phyloP scores from a whole-genome alignment of 2,888 invertebrate species.

The Rhopalosiphum nymphaeae region DNA sequence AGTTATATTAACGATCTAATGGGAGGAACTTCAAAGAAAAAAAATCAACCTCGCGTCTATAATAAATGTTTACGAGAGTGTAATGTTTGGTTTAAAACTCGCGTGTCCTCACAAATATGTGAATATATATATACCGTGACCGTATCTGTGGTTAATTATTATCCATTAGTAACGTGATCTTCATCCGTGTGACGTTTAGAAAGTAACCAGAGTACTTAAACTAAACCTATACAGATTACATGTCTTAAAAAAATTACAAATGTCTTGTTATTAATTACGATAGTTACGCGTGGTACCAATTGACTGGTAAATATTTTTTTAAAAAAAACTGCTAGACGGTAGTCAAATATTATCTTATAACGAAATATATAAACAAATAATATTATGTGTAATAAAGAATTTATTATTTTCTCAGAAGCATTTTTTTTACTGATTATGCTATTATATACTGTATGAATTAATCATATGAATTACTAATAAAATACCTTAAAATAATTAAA shows the following conservation, averaged over 20 bases:
- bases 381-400: not conserved
- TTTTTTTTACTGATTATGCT: not conserved
- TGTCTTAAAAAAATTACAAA: conserved; percentile 8
- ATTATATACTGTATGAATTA: not conserved
- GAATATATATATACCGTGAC: conserved; percentile 14
- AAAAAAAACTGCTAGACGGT: not conserved
- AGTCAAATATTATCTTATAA: not conserved
- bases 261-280: conserved; percentile 44
- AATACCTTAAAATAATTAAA: not conserved
- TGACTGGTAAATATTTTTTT: not conserved
- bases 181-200: conserved; percentile 58
- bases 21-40: conserved; percentile 41
- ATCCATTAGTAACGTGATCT: conserved; percentile 61
- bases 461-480: not conserved
- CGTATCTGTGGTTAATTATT: conserved; percentile 60
- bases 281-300: conserved; percentile 4
- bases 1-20: conserved; percentile 25
- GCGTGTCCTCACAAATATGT: conserved; percentile 29
- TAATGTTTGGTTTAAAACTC: conserved; percentile 52
- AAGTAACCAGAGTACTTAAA: conserved; percentile 57
- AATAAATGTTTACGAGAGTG: conserved; percentile 45
- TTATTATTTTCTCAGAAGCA: not conserved
- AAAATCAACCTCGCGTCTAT: conserved; percentile 48
- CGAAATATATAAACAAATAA: not conserved
- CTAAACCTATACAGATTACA: conserved; percentile 49